Percentiles rank a stretch among this genome's conserved stretches.
Evolutionary conservation across 2,888 invertebrate genomes (phyloP).

Genomic region (Macrophya alboannulata): DNA sequence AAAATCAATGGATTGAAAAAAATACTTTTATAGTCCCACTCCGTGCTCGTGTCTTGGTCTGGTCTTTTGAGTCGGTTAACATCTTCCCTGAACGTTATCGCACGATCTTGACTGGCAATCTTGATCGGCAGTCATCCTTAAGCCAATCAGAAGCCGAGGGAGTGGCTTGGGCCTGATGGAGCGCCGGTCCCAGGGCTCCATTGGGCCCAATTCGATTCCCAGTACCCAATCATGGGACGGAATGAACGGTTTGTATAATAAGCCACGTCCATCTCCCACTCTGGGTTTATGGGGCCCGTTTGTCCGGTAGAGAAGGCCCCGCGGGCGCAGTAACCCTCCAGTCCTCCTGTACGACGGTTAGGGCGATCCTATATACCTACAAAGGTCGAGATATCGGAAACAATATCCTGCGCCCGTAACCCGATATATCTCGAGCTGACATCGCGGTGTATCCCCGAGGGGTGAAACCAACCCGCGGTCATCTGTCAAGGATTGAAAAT

Average conservation of each 20-base stretch:
- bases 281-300: slow-evolving; percentile 65
- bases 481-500: slow-evolving; percentile 52
- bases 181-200: slow-evolving; percentile 53
- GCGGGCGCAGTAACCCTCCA: slow-evolving; percentile 80
- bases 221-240: slow-evolving; percentile 61
- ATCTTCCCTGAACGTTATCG: slow-evolving; percentile 43
- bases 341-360: slow-evolving; percentile 79
- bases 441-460: slow-evolving; percentile 55
- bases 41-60: not conserved
- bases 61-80: not conserved
- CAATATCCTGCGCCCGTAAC: slow-evolving; percentile 67
- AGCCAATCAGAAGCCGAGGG: slow-evolving; percentile 31
- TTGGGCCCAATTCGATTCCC: slow-evolving; percentile 59
- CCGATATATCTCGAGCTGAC: slow-evolving; percentile 56
- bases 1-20: not conserved
- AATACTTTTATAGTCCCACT: not conserved
- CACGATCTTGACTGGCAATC: slow-evolving; percentile 34
- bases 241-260: slow-evolving; percentile 64
- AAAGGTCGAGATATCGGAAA: slow-evolving; percentile 74
- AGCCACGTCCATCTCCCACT: slow-evolving; percentile 67
- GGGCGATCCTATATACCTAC: slow-evolving; percentile 70
- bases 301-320: slow-evolving; percentile 80
- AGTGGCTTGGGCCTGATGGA: slow-evolving; percentile 47
- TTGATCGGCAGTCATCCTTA: slow-evolving; percentile 25
- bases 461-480: slow-evolving; percentile 55